A percentile compares a stretch with the other conserved stretches of the same genome.
phyloP scores from a whole-genome alignment of 2,888 invertebrate species.

The Elegia similella region DNA sequence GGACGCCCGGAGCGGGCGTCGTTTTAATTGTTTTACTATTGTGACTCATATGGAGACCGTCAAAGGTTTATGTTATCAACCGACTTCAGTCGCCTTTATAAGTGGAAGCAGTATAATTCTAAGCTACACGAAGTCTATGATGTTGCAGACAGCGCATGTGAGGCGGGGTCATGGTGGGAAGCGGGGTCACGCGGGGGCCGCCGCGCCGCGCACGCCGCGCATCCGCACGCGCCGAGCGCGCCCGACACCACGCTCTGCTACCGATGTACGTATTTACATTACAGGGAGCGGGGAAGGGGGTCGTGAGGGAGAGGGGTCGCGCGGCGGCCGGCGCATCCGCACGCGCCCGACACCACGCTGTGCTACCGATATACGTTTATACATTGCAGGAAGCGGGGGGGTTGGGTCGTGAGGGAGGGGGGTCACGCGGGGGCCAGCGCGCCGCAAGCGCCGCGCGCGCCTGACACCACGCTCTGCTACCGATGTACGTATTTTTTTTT shows the following conservation, averaged over 20 bases:
- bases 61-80: too few relatives aligned
- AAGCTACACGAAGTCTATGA: too few relatives aligned
- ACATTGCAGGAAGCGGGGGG: conserved; percentile 31
- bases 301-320: conserved; percentile 42
- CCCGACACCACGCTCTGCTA: conserved; percentile 56
- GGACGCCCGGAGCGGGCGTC: too few relatives aligned
- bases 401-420: conserved; percentile 41
- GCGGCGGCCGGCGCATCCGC: conserved; percentile 55
- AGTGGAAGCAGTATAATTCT: too few relatives aligned
- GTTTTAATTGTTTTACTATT: too few relatives aligned
- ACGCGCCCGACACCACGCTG: conserved; percentile 48
- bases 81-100: too few relatives aligned
- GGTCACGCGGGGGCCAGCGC: conserved; percentile 45
- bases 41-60: too few relatives aligned
- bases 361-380: conserved; percentile 61
- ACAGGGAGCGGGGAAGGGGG: conserved; percentile 32
- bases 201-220: conserved; percentile 79
- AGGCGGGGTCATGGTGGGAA: conserved; percentile 45
- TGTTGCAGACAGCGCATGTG: conserved; percentile 31
- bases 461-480: conserved; percentile 55
- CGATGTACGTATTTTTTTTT: conserved; percentile 59
- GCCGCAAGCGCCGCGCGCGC: conserved; percentile 41
- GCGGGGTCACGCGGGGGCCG: conserved; percentile 38
- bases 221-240: conserved; percentile 30
- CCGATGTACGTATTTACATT: conserved; percentile 55